Base-by-base conservation (phyloP, 2,113 vertebrate species). In the Uria lomvia region DNA sequence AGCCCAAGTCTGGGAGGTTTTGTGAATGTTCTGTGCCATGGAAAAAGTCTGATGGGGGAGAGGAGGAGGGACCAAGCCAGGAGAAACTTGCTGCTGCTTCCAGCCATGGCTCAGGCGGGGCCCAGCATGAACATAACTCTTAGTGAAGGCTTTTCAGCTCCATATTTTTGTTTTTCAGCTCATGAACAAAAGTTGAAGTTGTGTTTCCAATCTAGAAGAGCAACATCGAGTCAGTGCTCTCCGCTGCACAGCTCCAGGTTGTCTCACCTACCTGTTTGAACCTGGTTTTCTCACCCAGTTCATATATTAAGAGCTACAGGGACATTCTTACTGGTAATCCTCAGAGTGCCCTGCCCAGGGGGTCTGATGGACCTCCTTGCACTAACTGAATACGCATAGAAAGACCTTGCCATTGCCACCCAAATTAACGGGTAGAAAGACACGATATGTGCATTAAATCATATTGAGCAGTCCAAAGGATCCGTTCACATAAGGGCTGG, bases 161-260 rank as follows among this genome's bases (percentile, higher is more conserved):
- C 11, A 12, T 6, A 8, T 75, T 21, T 11, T 10, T n/a, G 38
- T 73, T 47, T 49, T 22, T 9, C 34, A 59, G 43, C 52, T 18
- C 43, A 30, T 4, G 21, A 59, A 32, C 53, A 84, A 10, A 88
- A 60, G 26, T 7, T 53, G 72, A 74, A 75, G 56, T 20, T 68
- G 34, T 40, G 40, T 63, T 96, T 75, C 47, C 42, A 67, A 8
- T 6, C 71, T 40, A 36, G 75, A 68, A 50, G 27, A 83, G n/a
- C 14, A 56, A 26, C 0, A 0, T 1, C 0, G 19, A 68, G 27
- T 19, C 49, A 22, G 18, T 27, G 38, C 11, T 71, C 13, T 34
- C 43, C 38, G 40, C 62, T 68, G n/a, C 40, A 50, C 45, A 53
- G 65, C 49, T 72, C 65, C 55, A 40, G 36, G 42, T 47, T 74